A percentile compares a stretch with the other conserved stretches of the same genome.
Evolutionary conservation across 2,797 vertebrate species (phyloP).

Genomic region (Myoxocephalus aenaeus): DNA sequence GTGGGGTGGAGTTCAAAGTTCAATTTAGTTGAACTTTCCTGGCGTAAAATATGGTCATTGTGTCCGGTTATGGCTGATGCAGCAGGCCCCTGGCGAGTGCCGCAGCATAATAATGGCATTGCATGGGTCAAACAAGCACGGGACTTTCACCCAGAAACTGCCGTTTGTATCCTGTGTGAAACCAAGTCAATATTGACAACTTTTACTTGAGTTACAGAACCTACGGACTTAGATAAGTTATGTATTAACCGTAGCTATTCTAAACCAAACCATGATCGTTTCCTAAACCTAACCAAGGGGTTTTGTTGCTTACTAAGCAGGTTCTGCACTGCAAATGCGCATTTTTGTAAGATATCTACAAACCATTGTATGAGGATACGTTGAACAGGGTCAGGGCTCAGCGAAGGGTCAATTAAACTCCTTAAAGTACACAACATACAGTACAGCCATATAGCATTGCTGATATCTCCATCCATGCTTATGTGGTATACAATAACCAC

Average conservation of each 20-base stretch:
- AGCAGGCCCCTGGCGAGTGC: not conserved
- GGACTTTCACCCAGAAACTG: too few relatives aligned
- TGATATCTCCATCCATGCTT: not conserved
- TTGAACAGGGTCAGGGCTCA: not conserved
- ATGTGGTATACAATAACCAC: slow-evolving; percentile 12
- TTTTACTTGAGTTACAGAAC: too few relatives aligned
- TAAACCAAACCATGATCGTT: too few relatives aligned
- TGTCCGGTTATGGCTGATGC: not conserved
- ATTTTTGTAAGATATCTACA: not conserved
- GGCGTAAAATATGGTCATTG: slow-evolving; percentile 4
- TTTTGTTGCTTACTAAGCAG: too few relatives aligned
- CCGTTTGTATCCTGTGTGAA: too few relatives aligned
- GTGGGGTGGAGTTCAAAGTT: slow-evolving; percentile 8
- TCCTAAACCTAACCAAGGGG: too few relatives aligned
- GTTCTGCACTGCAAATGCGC: too few relatives aligned
- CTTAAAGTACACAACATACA: not conserved
- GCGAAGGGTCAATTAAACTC: not conserved
- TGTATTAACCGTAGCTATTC: too few relatives aligned
- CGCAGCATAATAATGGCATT: not conserved
- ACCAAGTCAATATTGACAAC: too few relatives aligned
- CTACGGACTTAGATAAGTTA: too few relatives aligned
- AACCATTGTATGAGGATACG: not conserved
- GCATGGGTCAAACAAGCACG: too few relatives aligned
- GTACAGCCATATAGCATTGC: not conserved
- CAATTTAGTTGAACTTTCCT: slow-evolving; percentile 3